Evolutionary conservation across 2,888 invertebrate species (phyloP), one percentile per base, ranked within the genome.

Genomic region (Torymus aiolomorphi): DNA sequence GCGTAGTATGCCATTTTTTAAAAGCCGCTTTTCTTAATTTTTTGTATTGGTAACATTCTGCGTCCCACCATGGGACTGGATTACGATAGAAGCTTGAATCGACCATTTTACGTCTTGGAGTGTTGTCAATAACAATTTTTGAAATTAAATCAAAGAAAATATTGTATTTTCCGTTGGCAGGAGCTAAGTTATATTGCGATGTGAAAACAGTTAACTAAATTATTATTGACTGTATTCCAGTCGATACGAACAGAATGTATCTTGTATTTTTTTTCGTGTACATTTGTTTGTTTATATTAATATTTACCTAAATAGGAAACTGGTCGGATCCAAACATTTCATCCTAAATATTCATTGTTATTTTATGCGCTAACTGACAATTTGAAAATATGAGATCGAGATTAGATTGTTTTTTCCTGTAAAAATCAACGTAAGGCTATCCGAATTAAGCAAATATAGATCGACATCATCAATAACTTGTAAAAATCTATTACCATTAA

Each of bases 61-160:
- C 4, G 11, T 80, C 78, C 80, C 80, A 80, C 80, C 80, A 80
- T 18, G 51, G 42, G n/a, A 80, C 73, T 2, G 79, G 82, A 63
- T 82, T 76, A 0, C 56, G 13, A 13, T 59, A 2, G n/a, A n/a
- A n/a, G n/a, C n/a, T 13, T 51, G 2, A 18, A n/a, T 20, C 16
- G 5, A n/a, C n/a, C n/a, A n/a, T n/a, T 61, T 65, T 51, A 14
- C 18, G 2, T 31, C 56, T 59, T 0, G 56, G 65, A 51, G 13
- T 31, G 1, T 20, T 72, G 56, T 5, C 16, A 12, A 77, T 20
- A 8, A 63, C 61, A 13, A 54, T 16, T 2, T 51, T 77, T 13
- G 74, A 16, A 10, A 14, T n/a, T 24, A n/a, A n/a, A n/a, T 66
- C 14, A 2, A 63, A n/a, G 42, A 70, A 70, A 16, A 16, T n/a